A percentile compares a stretch with the other conserved stretches of the same genome.
Evolutionary conservation across 2,797 vertebrate species (phyloP).

Genomic region (Halcyon chelicuti): DNA sequence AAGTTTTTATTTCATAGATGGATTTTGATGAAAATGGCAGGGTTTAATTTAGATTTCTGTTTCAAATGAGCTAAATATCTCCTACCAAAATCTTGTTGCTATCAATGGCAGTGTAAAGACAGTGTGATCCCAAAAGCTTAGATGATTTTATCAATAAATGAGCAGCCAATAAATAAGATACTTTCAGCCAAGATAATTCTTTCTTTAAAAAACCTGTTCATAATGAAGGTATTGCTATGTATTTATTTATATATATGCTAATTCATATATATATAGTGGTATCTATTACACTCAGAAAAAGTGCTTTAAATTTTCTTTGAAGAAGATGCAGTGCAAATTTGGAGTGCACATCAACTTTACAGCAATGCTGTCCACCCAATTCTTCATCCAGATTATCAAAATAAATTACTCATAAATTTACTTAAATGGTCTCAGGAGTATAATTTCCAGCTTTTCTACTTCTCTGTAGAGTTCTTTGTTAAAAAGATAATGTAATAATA

Average conservation of each 20-base stretch:
- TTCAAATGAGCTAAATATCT: neutral
- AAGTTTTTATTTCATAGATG: neutral
- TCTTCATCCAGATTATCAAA: neutral
- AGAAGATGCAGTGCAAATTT: neutral
- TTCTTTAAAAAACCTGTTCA: neutral
- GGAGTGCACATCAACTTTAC: neutral
- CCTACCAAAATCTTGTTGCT: neutral
- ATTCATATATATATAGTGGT: neutral
- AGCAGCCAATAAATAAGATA: too few species aligned
- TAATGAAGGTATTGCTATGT: neutral
- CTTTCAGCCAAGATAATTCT: neutral
- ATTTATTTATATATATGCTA: neutral
- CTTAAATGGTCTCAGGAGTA: neutral
- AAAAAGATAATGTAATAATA: neutral
- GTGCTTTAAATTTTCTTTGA: neutral
- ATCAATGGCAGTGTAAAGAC: neutral
- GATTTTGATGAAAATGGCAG: neutral
- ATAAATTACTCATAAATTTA: neutral
- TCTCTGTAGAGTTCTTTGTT: neutral
- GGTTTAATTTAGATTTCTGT: neutral
- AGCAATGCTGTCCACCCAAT: neutral
- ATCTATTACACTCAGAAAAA: neutral
- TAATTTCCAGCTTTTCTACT: neutral
- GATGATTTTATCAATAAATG: too few species aligned
- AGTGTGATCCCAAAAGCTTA: neutral